Base-by-base conservation (phyloP, 2,888 invertebrate genomes). In the Oligia latruncula region DNA sequence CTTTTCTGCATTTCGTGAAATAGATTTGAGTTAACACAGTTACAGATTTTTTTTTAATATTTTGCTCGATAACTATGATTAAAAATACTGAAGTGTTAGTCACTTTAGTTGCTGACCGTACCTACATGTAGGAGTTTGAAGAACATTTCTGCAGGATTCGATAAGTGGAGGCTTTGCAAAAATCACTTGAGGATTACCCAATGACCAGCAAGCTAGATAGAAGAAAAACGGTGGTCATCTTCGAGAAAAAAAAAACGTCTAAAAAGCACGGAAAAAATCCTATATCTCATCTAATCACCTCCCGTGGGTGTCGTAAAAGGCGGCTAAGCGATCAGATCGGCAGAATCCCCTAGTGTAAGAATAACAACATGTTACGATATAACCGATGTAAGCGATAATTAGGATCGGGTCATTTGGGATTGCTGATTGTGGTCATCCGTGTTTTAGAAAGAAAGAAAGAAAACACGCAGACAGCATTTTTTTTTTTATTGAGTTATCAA, bases 261-360 rank as follows among this genome's bases (percentile, higher is more conserved):
- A 62, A 84, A 60, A 74, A 62, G 71, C n/a, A 62, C 11, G 60
- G 29, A 23, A 62, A 23, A 70, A 74, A 65, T 74, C 65, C 46
- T 62, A 55, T 49, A 84, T 79, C 79, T 79, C 81, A 81, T 67
- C 55, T 85, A 82, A 82, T 82, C 60, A 74, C 74, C n/a, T 80
- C 82, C 85, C 82, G 3, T 58, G 82, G 85, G 82, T 74, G 71
- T 80, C 81, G 81, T 82, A 74, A 84, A 85, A 80, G 55, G 79
- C 49, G 43, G 55, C 49, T 74, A 80, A 81, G 71, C 70, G 80
- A 80, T 85, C 82, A 17, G 55, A 82, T 71, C 55, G 60, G 55
- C 46, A 65, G 17, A 40, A 76, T 65, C 49, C 85, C 76, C 77
- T 35, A 40, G 80, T 20, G 85, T 66, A 74, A 55, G 23, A 62